Base-by-base conservation (phyloP, 37 sponge, comb jelly and placozoan species). In the Bolinopsis microptera region DNA sequence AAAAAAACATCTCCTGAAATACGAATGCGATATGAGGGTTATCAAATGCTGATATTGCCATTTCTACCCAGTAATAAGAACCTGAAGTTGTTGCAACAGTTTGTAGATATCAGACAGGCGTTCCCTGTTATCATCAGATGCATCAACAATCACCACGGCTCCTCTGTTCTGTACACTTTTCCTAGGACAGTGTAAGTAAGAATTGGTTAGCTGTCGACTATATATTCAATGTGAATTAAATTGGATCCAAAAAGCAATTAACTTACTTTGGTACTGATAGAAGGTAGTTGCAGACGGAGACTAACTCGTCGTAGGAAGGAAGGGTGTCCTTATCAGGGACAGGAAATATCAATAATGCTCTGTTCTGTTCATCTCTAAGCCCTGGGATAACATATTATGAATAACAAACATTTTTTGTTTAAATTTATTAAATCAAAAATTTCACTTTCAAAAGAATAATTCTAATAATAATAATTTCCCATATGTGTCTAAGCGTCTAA, bases 291-390 rank as follows among this genome's bases (percentile, higher is more conserved):
- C 80, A 77, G 80, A 77, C 80, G 16, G 37, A 32, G 3, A 36
- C 13, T 9, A 77, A 16, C 21, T 77, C 80, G 33, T 77, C 80
- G 32, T 77, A 77, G 9, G 36, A 32, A 32, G 80, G 80, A 35
- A 32, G 5, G 0, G 32, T 32, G 32, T 32, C 80, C 32, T 77
- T 77, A 35, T 77, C 32, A 33, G 80, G 80, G 18, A 77, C 80
- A 33, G 80, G 80, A 34, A 77, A 77, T 77, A 77, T 77, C 37
- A 77, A 77, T 35, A 77, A 32, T 32, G 27, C 36, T 32, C 80
- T 77, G 35, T 35, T 32, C 16, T 77, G 21, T 32, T 31, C 2
- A 77, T 77, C 80, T 77, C 80, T 32, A 8, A 77, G 32, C 1
- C 80, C 80, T 77, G 80, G 3, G 16, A 48, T 5, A 70, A 34